Base-by-base conservation (phyloP, 1,140 invertebrate genomes). In the Camponotus vicinus region DNA sequence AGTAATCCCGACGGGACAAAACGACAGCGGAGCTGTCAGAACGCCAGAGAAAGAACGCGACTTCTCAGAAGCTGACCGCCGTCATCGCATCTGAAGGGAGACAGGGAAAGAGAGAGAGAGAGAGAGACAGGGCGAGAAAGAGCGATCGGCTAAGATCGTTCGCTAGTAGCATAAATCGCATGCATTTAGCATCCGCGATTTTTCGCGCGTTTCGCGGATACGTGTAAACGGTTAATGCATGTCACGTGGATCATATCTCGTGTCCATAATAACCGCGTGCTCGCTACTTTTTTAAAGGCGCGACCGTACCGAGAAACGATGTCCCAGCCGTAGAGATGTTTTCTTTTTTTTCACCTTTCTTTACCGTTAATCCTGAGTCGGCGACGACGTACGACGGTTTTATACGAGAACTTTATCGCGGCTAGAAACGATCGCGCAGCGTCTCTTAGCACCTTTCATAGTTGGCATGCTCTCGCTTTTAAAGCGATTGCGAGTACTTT, bases 401-500 rank as follows among this genome's bases (percentile, higher is more conserved):
- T 90, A 89, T 87, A 90, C 69, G 85, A 86, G 73, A 64, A 45
- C 84, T 90, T 92, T 92, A 92, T 92, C 91, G 85, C 69, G 69
- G 80, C 91, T 92, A 89, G 91, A 73, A 27, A 27, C 75, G 80
- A 67, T 85, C 86, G 80, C 75, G 76, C 52, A 83, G 64, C 71
- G 66, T 86, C 89, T 86, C 90, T 92, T 92, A 91, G 89, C 90
- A 89, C 89, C 87, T 92, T 85, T 91, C 92, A 87, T 92, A 90
- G 91, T 88, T 91, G 88, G 85, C 91, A 83, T 88, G 73, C 79
- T 86, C 77, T 77, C 86, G 86, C 86, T 88, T 69, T 92, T 89
- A 91, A 88, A 91, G 91, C 90, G 91, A 93, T 93, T 92, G 86
- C 85, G 85, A 91, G 89, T 92, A 91, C 89, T 91, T 92, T 92